Conservation (phyloP, 2,797 vertebrate species). For the Acipenser oxyrinchus region DNA sequence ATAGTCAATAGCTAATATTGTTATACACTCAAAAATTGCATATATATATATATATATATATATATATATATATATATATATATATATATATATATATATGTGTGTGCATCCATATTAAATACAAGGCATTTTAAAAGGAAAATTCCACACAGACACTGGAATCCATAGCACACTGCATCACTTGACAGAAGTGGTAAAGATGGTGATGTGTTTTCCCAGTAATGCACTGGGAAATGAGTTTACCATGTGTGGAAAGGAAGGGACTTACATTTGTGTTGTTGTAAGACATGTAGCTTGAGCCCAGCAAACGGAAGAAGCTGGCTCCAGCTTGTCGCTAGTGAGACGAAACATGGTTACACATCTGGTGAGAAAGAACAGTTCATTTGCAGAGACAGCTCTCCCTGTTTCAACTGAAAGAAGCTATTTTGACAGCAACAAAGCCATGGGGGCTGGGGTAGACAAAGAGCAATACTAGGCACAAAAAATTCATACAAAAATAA, state of each 20-base stretch:
- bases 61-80: not conserved
- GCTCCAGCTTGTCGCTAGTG: conserved; percentile 96
- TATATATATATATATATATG: not conserved
- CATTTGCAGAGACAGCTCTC: conserved; percentile 68
- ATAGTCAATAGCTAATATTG: conserved; percentile 54
- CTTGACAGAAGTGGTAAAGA: conserved; percentile 67
- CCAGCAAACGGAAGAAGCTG: conserved; percentile 83
- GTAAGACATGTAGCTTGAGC: conserved; percentile 73
- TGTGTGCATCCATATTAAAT: too few relatives aligned
- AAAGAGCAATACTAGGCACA: conserved; percentile 36
- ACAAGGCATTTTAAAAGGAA: conserved; percentile 28
- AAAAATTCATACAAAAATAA: conserved; percentile 12
- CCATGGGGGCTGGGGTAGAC: conserved; percentile 64
- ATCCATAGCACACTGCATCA: conserved; percentile 56
- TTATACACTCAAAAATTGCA: conserved; percentile 54
- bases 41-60: not conserved
- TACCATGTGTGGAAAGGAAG: conserved; percentile 95
- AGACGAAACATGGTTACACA: conserved; percentile 86
- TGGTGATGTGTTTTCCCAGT: conserved; percentile 74
- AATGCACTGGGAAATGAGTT: conserved; percentile 95
- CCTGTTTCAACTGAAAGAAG: conserved; percentile 48
- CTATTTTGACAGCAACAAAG: conserved; percentile 78
- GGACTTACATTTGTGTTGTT: conserved; percentile 68
- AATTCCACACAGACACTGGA: conserved; percentile 60
- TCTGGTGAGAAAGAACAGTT: conserved; percentile 90